These are phyloP conservation scores for Cyrtonyx montezumae DNA, from an alignment of 2,113 vertebrate species.

Conservation along the genomic window DNA sequence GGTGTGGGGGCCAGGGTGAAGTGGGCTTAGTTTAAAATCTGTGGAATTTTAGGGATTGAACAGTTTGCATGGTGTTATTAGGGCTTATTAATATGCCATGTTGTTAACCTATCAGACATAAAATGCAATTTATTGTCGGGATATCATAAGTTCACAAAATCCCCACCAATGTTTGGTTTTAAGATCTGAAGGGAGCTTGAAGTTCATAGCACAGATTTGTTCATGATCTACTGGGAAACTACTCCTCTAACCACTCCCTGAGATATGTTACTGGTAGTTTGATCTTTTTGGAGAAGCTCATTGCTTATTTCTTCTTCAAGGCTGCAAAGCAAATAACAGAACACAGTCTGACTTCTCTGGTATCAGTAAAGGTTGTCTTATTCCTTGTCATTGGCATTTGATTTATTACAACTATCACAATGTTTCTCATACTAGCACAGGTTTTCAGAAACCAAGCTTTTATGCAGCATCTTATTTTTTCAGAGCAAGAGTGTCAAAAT, in stretches of 20 bases:
- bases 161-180: neutral
- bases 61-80: neutral
- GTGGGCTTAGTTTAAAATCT: neutral
- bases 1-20: neutral
- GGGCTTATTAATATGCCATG: rapidly evolving
- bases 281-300: constrained; percentile 23
- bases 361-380: neutral
- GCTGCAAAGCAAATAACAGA: neutral
- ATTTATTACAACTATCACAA: neutral
- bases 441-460: neutral
- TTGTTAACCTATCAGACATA: neutral
- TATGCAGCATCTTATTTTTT: neutral
- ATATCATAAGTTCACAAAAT: constrained; percentile 18
- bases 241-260: too few species aligned
- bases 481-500: neutral
- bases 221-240: constrained; percentile 6
- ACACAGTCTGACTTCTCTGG: neutral
- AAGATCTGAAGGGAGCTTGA: constrained; percentile 28
- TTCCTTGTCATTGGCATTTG: neutral
- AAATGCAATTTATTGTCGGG: neutral
- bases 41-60: constrained; percentile 26
- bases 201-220: neutral
- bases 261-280: constrained; percentile 4
- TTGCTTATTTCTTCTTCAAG: constrained; percentile 48
- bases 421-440: neutral